phyloP scores from a whole-genome alignment of 2,888 invertebrate genomes.

The Lycophotia porphyrea region DNA sequence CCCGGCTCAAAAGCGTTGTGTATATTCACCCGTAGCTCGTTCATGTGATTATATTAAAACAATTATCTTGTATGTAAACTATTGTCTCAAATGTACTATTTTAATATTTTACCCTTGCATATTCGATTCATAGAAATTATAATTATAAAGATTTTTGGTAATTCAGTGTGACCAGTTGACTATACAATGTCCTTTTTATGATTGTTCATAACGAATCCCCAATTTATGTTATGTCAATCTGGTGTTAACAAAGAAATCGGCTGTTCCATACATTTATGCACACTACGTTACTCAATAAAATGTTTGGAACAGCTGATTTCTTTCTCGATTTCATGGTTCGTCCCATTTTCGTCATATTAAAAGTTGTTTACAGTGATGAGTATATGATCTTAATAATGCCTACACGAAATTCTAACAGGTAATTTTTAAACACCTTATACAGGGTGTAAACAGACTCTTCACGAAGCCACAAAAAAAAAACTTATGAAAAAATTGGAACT shows the following conservation, averaged over 20 bases:
- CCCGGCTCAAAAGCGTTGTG: constrained; percentile 64
- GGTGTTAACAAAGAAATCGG: no score
- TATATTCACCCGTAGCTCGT: constrained; percentile 63
- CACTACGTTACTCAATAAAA: no score
- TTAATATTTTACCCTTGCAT: constrained; percentile 33
- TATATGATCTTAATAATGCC: no score
- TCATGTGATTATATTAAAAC: constrained; percentile 30
- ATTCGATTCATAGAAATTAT: constrained; percentile 28
- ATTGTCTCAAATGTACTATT: constrained; percentile 47
- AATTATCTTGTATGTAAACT: constrained; percentile 39
- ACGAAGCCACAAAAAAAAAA: no score
- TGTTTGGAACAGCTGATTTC: no score
- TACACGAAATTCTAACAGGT: no score
- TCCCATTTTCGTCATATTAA: no score
- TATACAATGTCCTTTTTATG: background rate
- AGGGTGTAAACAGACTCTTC: no score
- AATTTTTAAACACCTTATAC: background rate
- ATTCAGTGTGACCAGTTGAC: background rate
- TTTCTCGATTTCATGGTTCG: no score
- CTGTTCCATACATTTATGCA: no score
- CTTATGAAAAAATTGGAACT: no score
- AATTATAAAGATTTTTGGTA: background rate
- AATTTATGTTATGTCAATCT: background rate
- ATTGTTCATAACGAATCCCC: background rate
- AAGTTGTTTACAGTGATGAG: no score